A percentile compares a stretch with the other conserved stretches of the same genome.
phyloP scores from a whole-genome alignment of 1,140 invertebrate genomes.

The Drosophila carrolli region DNA sequence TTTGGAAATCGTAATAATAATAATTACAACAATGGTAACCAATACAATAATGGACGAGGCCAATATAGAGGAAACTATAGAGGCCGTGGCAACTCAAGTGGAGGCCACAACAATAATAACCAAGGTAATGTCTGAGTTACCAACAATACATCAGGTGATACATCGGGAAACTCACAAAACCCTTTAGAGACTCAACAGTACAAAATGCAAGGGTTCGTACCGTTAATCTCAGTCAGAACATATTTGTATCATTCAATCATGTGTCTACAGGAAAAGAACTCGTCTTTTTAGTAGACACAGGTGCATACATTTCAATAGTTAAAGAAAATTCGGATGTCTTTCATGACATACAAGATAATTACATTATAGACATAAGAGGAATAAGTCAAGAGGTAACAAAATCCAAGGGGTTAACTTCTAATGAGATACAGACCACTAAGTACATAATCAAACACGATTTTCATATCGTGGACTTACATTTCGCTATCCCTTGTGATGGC shows the following conservation, averaged over 20 bases:
- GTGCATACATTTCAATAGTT: slow-evolving; percentile 15
- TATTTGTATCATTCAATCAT: neutral
- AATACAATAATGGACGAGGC: neutral
- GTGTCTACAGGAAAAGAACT: slow-evolving; percentile 6
- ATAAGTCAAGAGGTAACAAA: slow-evolving; percentile 11
- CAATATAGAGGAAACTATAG: slow-evolving; percentile 11
- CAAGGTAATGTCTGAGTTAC: neutral
- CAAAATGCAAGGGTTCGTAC: too few relatives aligned
- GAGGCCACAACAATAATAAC: slow-evolving; percentile 1
- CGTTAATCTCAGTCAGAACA: too few relatives aligned
- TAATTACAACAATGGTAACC: neutral
- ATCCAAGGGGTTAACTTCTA: slow-evolving; percentile 7
- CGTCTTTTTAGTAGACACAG: slow-evolving; percentile 22
- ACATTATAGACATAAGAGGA: slow-evolving; percentile 14
- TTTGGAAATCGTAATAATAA: neutral
- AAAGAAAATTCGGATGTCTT: neutral
- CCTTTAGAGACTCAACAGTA: too few relatives aligned
- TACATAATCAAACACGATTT: slow-evolving; percentile 1
- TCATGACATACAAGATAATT: slow-evolving; percentile 10
- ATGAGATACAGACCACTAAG: slow-evolving; percentile 14
- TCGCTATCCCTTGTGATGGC: slow-evolving; percentile 1
- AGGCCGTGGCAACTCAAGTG: slow-evolving; percentile 8
- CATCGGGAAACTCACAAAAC: too few relatives aligned
- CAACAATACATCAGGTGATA: too few relatives aligned
- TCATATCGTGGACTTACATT: neutral